Evolutionary conservation across 2,113 vertebrate genomes (phyloP).

Genomic region (Cephalopterus ornatus): DNA sequence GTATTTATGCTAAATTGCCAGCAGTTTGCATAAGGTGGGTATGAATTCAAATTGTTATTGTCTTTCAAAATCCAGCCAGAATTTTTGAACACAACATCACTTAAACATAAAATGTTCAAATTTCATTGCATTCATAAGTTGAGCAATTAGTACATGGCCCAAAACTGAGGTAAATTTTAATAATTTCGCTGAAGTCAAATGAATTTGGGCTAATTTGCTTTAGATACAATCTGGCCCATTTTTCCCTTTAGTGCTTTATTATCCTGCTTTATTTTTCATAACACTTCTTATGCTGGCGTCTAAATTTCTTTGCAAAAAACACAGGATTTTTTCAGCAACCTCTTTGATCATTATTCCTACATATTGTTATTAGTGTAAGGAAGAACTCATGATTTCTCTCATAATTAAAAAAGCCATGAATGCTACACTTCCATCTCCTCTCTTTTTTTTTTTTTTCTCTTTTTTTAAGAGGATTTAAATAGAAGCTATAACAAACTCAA

Average conservation of each 20-base stretch:
- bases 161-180: background rate
- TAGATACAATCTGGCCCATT: background rate
- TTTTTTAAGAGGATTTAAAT: background rate
- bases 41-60: background rate
- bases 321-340: background rate
- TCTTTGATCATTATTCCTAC: background rate
- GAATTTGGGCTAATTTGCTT: background rate
- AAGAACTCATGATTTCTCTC: background rate
- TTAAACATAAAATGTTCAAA: background rate
- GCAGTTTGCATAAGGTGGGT: background rate
- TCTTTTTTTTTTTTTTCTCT: accelerated
- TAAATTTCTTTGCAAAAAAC: background rate
- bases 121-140: background rate
- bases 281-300: background rate
- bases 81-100: background rate
- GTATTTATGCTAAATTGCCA: background rate
- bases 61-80: background rate
- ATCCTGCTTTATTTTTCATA: background rate
- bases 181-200: background rate
- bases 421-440: background rate
- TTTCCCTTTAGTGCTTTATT: background rate
- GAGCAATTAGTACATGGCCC: background rate
- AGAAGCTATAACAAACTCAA: background rate
- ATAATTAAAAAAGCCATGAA: background rate
- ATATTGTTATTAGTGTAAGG: background rate